Conservation (phyloP, 2,797 vertebrate genomes). For the Neomorphus geoffroyi region DNA sequence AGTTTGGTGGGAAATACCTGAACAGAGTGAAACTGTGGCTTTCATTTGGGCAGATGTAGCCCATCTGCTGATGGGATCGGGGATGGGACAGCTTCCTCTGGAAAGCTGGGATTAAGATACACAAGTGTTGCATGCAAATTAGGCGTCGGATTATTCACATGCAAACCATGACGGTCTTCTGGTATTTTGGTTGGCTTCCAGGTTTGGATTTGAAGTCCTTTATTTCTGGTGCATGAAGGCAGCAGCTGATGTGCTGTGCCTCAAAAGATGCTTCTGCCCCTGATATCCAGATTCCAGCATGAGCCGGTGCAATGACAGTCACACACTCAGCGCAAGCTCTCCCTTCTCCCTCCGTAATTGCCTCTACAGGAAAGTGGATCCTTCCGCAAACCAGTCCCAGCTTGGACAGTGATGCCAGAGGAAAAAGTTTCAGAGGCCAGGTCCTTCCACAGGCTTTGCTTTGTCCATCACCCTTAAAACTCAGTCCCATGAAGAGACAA, state of each 20-base stretch:
- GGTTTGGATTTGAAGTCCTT: slow-evolving; percentile 17
- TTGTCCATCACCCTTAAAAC: background rate
- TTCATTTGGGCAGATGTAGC: slow-evolving; percentile 36
- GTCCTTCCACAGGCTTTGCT: background rate
- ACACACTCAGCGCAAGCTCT: background rate
- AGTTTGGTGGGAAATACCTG: slow-evolving; percentile 2
- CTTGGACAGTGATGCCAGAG: background rate
- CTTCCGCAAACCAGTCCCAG: background rate
- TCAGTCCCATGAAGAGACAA: slow-evolving; percentile 7
- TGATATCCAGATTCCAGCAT: background rate
- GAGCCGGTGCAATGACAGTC: background rate
- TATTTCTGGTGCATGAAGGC: slow-evolving; percentile 38
- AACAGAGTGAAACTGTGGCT: background rate
- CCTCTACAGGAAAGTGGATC: background rate
- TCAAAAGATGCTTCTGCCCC: slow-evolving; percentile 15
- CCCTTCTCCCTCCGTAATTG: background rate
- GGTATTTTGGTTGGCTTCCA: slow-evolving; percentile 54
- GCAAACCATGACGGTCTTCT: background rate
- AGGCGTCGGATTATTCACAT: slow-evolving; percentile 38
- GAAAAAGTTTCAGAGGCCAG: background rate
- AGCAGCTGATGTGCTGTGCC: slow-evolving; percentile 45
- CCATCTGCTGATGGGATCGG: slow-evolving; percentile 49
- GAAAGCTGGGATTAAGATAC: slow-evolving; percentile 61
- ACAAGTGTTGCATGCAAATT: slow-evolving; percentile 6
- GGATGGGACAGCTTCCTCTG: slow-evolving; percentile 3